Percentiles rank a stretch among this genome's conserved stretches.
Conservation (phyloP, 2,113 vertebrate genomes). For the Dascyllus trimaculatus region DNA sequence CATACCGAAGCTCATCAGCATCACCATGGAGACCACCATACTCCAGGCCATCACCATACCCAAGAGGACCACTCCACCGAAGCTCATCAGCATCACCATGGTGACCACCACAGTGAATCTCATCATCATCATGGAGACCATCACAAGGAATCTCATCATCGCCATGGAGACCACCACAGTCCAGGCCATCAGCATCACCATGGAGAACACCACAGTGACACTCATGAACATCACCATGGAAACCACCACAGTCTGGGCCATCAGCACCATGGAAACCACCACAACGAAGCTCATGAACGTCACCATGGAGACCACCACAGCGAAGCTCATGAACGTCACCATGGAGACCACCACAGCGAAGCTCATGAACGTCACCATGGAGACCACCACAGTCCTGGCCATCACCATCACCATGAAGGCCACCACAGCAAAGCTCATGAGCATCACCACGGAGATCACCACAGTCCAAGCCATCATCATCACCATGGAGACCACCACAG, state of each 20-base stretch:
- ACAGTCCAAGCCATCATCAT: not conserved
- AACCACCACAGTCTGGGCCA: not conserved
- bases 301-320: constrained; percentile 17
- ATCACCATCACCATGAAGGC: not conserved
- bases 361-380: not conserved
- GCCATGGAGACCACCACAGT: constrained; percentile 34
- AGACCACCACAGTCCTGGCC: constrained; percentile 16
- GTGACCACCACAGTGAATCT: not conserved
- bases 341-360: not conserved
- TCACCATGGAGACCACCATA: constrained; percentile 12
- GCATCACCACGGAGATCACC: constrained; percentile 14
- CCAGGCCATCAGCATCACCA: constrained; percentile 23
- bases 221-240: not conserved
- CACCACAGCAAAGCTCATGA: not conserved
- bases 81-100: constrained; percentile 7
- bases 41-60: constrained; percentile 25
- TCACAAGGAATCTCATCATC: not conserved
- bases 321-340: not conserved
- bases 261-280: constrained; percentile 15
- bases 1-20: constrained; percentile 13
- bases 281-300: not conserved
- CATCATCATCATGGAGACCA: constrained; percentile 15
- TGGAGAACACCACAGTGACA: constrained; percentile 29
- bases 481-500: constrained; percentile 17
- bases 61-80: not conserved